Evolutionary conservation across 1,140 invertebrate genomes (phyloP).

Genomic region (Sitophilus oryzae): DNA sequence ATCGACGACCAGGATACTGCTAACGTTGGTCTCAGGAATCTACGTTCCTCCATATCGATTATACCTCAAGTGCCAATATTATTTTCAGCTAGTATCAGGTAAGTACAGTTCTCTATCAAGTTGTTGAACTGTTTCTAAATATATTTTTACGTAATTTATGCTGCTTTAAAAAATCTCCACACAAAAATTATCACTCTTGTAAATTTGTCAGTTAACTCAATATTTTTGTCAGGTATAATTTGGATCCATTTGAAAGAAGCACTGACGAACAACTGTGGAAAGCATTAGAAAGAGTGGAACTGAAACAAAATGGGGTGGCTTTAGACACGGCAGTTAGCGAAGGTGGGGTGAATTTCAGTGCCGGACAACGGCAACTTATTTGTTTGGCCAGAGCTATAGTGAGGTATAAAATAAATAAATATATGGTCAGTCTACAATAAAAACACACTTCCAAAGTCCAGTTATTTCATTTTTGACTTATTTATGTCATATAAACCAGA

Average conservation of each 20-base stretch:
- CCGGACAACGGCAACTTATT: constrained; percentile 75
- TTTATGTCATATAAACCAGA: background rate
- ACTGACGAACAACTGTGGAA: constrained; percentile 59
- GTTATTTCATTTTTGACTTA: too few relatives aligned
- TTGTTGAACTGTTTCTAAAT: too few relatives aligned
- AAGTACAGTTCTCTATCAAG: constrained; percentile 33
- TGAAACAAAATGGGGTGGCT: constrained; percentile 28
- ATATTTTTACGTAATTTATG: too few relatives aligned
- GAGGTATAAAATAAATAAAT: constrained; percentile 27
- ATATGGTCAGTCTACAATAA: background rate
- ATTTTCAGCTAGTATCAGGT: constrained; percentile 70
- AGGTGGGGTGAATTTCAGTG: constrained; percentile 65
- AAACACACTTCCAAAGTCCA: too few relatives aligned
- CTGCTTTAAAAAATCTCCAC: too few relatives aligned
- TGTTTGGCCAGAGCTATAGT: constrained; percentile 70
- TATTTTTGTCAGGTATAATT: constrained; percentile 58
- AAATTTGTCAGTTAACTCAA: background rate
- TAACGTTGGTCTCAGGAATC: constrained; percentile 58
- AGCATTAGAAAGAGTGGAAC: constrained; percentile 51
- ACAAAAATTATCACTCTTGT: too few relatives aligned
- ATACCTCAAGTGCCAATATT: constrained; percentile 81
- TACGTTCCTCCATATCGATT: constrained; percentile 71
- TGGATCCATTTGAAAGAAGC: constrained; percentile 75
- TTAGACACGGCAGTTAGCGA: constrained; percentile 49
- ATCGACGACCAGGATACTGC: constrained; percentile 66